These are phyloP conservation scores for Oeneis ivallda DNA, from an alignment of 2,888 invertebrate species.

Conservation along the genomic window DNA sequence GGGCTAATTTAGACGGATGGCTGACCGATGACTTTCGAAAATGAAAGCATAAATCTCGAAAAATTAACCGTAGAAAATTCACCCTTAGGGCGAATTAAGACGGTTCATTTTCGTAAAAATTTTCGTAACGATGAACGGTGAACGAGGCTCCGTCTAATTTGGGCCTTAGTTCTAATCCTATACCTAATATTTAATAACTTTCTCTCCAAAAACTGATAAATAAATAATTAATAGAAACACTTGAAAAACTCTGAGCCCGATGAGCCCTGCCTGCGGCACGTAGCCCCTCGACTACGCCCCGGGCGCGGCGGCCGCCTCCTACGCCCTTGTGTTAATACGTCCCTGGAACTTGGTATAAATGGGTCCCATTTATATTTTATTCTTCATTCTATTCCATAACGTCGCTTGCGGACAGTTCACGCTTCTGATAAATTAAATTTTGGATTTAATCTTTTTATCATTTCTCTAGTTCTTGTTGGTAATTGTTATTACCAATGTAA, in stretches of 20 bases:
- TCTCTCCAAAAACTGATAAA: background rate
- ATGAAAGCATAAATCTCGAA: too few relatives aligned
- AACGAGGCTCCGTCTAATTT: too few relatives aligned
- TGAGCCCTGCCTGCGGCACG: background rate
- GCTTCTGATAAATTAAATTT: slow-evolving; percentile 28
- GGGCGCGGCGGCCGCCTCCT: background rate
- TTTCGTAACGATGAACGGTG: too few relatives aligned
- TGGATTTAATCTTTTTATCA: slow-evolving; percentile 31
- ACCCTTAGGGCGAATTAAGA: too few relatives aligned
- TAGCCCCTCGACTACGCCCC: background rate
- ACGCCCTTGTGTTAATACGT: background rate
- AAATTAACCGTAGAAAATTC: too few relatives aligned
- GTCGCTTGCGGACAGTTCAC: slow-evolving; percentile 27
- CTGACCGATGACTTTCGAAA: too few relatives aligned
- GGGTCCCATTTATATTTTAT: slow-evolving; percentile 27
- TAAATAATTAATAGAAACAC: too few relatives aligned
- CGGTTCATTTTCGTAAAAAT: too few relatives aligned
- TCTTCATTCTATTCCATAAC: slow-evolving; percentile 22
- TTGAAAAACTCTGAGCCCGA: background rate
- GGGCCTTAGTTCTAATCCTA: too few relatives aligned
- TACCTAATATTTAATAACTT: too few relatives aligned
- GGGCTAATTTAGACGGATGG: too few relatives aligned
- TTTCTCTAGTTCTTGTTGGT: slow-evolving; percentile 16
- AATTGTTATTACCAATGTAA: slow-evolving; percentile 16
- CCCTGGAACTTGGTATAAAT: slow-evolving; percentile 27